Evolutionary conservation across 1,140 invertebrate genomes (phyloP), one percentile per base, ranked within the genome.

Genomic region (Ditylenchus dipsaci): DNA sequence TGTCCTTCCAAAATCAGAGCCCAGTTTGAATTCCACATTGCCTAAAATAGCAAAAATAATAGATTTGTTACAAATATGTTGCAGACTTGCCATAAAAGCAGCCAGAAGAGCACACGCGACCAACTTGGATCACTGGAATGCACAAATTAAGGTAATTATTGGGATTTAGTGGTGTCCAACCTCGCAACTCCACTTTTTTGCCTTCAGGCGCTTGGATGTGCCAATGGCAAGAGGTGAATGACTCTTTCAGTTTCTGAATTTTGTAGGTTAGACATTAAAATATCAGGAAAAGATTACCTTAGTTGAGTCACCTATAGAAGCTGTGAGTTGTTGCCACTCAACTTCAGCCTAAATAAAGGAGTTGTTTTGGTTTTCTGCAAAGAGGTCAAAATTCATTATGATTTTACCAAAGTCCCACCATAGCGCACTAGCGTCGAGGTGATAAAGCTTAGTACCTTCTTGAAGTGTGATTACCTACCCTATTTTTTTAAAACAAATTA

Each of bases 71-170:
- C n/a, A 7, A 26, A 53, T 19, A 7, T 53, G 15, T 53, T 3
- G 15, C n/a, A 53, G 23, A 53, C 49, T 26, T 21, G 29, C 59
- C 59, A 43, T 61, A 61, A 29, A 61, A 61, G 21, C 59, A 61
- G 1, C 59, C 59, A 33, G 59, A 61, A 21, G 59, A 61, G 38
- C 59, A 61, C 13, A 61, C 59, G 8, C 59, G 59, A 19, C 59
- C 59, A n/a, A 61, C 15, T 21, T 53, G 23, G n/a, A 53, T 53
- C 49, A 53, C 49, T 53, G 15, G 15, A 53, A 21, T 17, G 15
- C 23, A 53, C 3, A 53, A 53, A 53, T 21, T 53, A 26, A 8
- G n/a, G 15, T 7, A 21, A 53, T 3, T 53, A 53, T 53, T 53
- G 33, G 33, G 11, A 38, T 5, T 3, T 38, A 38, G 33, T 38